phyloP scores from a whole-genome alignment of 1,140 invertebrate genomes.

The Drosophila tropicalis region DNA sequence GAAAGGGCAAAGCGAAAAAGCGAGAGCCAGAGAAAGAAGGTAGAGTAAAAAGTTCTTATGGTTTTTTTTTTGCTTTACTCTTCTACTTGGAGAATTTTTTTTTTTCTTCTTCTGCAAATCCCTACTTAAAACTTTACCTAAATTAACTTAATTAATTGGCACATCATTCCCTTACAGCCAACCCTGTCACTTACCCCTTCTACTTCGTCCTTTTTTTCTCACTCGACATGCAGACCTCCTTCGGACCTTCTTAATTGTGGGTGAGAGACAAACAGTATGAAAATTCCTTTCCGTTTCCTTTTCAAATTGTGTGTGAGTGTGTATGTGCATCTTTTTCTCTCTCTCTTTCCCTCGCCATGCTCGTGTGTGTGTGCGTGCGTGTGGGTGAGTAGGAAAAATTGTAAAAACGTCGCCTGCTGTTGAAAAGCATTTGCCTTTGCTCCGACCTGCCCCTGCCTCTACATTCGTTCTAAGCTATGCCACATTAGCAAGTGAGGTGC shows the following conservation, averaged over 20 bases:
- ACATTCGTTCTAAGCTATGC: conserved; percentile 49
- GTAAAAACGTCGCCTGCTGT: conserved; percentile 12
- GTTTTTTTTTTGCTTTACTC: neutral
- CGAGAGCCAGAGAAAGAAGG: neutral
- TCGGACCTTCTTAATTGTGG: conserved; percentile 12
- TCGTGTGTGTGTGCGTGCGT: neutral
- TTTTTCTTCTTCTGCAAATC: conserved; percentile 13
- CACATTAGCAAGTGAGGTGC: conserved; percentile 78
- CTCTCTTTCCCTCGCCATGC: neutral
- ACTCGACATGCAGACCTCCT: conserved; percentile 14
- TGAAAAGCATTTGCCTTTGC: conserved; percentile 12
- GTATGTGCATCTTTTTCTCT: neutral
- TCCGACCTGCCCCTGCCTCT: neutral
- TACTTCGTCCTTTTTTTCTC: neutral
- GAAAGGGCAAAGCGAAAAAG: neutral
- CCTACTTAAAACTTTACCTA: conserved; percentile 34
- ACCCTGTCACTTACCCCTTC: neutral
- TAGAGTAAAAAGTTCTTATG: neutral
- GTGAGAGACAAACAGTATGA: conserved; percentile 10
- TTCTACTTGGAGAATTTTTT: neutral
- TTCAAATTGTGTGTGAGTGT: conserved; percentile 1
- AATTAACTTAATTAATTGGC: conserved; percentile 67
- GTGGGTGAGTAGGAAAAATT: conserved; percentile 6
- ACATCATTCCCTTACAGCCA: conserved; percentile 36
- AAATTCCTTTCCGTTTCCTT: conserved; percentile 20